phyloP scores from a whole-genome alignment of 2,888 invertebrate genomes.

The Loripinus fragilis region DNA sequence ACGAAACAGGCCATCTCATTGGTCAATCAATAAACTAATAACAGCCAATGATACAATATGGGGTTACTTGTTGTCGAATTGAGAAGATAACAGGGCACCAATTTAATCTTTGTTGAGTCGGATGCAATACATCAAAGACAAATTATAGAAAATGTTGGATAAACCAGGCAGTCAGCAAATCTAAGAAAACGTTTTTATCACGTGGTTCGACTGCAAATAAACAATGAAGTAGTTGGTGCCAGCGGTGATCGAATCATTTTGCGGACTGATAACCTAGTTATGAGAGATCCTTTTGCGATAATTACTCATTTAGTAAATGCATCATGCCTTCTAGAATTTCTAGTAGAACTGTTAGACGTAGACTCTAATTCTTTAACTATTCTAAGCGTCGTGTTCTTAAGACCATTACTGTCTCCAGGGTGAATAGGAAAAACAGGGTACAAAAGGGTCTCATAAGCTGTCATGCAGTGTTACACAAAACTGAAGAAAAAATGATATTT shows the following conservation, averaged over 20 bases:
- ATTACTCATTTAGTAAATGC: neutral
- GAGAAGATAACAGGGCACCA: too few relatives aligned
- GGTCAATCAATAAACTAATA: too few relatives aligned
- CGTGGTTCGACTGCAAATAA: too few relatives aligned
- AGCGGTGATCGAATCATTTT: too few relatives aligned
- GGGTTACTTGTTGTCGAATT: too few relatives aligned
- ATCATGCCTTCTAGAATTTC: neutral
- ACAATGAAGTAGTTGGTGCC: neutral
- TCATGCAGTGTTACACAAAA: conserved; percentile 16
- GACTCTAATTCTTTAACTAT: neutral
- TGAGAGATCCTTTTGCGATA: neutral
- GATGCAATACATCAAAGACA: neutral
- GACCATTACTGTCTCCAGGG: conserved; percentile 3
- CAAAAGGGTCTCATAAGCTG: conserved; percentile 16
- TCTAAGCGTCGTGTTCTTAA: neutral
- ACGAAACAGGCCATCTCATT: too few relatives aligned
- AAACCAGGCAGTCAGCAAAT: neutral
- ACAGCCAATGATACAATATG: too few relatives aligned
- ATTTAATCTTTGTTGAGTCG: too few relatives aligned
- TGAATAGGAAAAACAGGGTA: conserved; percentile 20
- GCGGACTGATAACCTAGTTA: neutral
- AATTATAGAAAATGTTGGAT: neutral
- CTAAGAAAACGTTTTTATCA: too few relatives aligned
- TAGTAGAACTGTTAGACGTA: neutral
- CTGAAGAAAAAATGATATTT: conserved; percentile 33